Evolutionary conservation across 2,888 invertebrate species (phyloP).

Genomic region (Parasteatoda lunata): DNA sequence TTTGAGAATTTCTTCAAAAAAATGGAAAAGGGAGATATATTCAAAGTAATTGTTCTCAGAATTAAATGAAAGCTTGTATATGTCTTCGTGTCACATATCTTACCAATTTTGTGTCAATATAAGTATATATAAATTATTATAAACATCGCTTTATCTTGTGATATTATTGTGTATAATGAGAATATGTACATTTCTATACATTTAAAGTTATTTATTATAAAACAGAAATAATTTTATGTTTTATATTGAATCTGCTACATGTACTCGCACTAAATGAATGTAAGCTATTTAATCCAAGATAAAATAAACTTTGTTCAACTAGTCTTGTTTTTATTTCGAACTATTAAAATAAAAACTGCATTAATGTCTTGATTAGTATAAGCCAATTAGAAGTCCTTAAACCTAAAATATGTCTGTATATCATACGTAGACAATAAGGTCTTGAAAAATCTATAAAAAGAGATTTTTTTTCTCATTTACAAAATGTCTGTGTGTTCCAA

Average conservation of each 20-base stretch:
- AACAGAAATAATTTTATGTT: slow-evolving; percentile 57
- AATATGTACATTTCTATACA: slow-evolving; percentile 51
- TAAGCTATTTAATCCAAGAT: slow-evolving; percentile 1
- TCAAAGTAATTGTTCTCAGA: slow-evolving; percentile 50
- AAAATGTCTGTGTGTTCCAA: too few species aligned
- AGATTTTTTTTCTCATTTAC: too few species aligned
- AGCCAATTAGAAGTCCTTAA: too few species aligned
- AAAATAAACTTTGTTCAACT: slow-evolving; percentile 32
- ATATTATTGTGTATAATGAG: slow-evolving; percentile 44
- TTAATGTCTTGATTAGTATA: too few species aligned
- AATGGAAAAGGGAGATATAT: neutral
- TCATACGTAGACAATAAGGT: too few species aligned
- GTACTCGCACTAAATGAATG: slow-evolving; percentile 33
- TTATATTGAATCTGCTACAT: slow-evolving; percentile 53
- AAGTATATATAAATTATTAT: slow-evolving; percentile 14
- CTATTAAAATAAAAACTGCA: too few species aligned
- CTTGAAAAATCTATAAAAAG: too few species aligned
- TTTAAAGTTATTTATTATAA: slow-evolving; percentile 51
- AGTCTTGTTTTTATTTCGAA: neutral
- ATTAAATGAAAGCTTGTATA: slow-evolving; percentile 14
- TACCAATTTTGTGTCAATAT: slow-evolving; percentile 42
- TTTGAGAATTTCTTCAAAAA: too few species aligned
- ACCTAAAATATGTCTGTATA: too few species aligned
- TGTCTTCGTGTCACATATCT: slow-evolving; percentile 60
- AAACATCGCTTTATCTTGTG: slow-evolving; percentile 57